phyloP scores from a whole-genome alignment of 2,888 invertebrate genomes.

The Drosophila merina region DNA sequence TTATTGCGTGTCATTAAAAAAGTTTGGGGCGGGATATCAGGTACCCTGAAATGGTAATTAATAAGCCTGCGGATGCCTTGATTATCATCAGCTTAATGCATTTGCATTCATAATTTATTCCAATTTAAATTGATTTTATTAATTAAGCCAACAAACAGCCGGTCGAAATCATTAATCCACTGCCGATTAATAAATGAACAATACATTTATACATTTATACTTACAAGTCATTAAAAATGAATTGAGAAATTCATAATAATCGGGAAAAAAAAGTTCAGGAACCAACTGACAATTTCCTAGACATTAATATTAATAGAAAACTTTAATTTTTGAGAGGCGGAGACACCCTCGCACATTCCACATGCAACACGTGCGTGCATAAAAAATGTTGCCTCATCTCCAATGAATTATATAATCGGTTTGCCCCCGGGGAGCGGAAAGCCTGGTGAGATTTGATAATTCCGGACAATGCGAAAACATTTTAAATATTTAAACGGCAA shows the following conservation, averaged over 20 bases:
- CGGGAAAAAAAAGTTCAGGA: not conserved
- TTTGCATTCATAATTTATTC: slow-evolving; percentile 36
- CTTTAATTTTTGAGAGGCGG: not conserved
- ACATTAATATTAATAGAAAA: slow-evolving; percentile 39
- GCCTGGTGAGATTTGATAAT: slow-evolving; percentile 30
- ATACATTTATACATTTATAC: slow-evolving; percentile 18
- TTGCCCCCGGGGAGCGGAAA: slow-evolving; percentile 3
- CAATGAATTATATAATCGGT: slow-evolving; percentile 15
- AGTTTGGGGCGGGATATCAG: not conserved
- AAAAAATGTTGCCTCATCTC: slow-evolving; percentile 1
- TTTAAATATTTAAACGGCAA: slow-evolving; percentile 41
- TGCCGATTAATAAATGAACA: slow-evolving; percentile 18
- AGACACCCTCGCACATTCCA: not conserved
- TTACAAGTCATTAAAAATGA: slow-evolving; percentile 26
- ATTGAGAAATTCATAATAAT: not conserved
- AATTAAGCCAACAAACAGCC: slow-evolving; percentile 30
- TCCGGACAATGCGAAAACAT: slow-evolving; percentile 17
- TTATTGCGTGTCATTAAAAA: slow-evolving; percentile 37
- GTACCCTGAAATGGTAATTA: slow-evolving; percentile 20
- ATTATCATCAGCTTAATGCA: slow-evolving; percentile 31
- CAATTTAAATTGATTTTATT: slow-evolving; percentile 40
- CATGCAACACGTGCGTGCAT: slow-evolving; percentile 34
- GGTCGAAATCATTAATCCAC: slow-evolving; percentile 7
- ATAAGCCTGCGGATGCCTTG: slow-evolving; percentile 12
- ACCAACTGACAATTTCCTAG: slow-evolving; percentile 31